These are phyloP conservation scores for Cercopithecus hamlyni DNA, from an alignment of 2,797 vertebrate species.

Conservation along the genomic window DNA sequence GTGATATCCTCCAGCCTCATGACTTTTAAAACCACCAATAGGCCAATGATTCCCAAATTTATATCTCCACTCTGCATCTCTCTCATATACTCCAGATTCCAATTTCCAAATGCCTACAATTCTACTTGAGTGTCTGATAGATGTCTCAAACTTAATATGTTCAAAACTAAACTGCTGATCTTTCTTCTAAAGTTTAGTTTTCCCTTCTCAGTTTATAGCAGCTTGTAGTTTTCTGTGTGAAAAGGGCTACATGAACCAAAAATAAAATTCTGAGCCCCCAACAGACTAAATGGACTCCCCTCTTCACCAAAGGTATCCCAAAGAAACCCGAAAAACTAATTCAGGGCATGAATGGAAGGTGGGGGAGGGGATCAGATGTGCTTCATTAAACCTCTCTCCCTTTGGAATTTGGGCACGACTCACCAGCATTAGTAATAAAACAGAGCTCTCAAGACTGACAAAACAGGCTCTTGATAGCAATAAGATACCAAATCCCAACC, in stretches of 20 bases:
- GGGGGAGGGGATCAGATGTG: neutral
- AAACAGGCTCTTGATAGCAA: neutral
- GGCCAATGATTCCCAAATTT: neutral
- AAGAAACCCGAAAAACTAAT: neutral
- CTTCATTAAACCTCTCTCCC: neutral
- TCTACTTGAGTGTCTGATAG: neutral
- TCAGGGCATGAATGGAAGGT: neutral
- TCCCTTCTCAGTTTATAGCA: neutral
- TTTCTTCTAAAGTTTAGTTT: neutral
- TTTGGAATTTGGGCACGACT: neutral
- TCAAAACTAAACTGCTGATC: neutral
- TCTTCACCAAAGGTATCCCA: neutral
- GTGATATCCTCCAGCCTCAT: neutral
- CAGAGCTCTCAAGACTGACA: neutral
- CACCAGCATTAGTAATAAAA: neutral
- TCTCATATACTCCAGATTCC: neutral
- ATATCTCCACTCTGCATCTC: neutral
- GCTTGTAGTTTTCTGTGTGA: neutral
- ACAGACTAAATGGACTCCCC: neutral
- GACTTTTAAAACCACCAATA: neutral
- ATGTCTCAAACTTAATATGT: neutral
- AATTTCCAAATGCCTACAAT: neutral
- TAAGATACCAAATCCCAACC: neutral
- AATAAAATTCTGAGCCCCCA: neutral
- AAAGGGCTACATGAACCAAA: neutral